Percentiles rank a stretch among this genome's conserved stretches.
phyloP scores from a whole-genome alignment of 2,797 vertebrate species.

The Staurois parvus region DNA sequence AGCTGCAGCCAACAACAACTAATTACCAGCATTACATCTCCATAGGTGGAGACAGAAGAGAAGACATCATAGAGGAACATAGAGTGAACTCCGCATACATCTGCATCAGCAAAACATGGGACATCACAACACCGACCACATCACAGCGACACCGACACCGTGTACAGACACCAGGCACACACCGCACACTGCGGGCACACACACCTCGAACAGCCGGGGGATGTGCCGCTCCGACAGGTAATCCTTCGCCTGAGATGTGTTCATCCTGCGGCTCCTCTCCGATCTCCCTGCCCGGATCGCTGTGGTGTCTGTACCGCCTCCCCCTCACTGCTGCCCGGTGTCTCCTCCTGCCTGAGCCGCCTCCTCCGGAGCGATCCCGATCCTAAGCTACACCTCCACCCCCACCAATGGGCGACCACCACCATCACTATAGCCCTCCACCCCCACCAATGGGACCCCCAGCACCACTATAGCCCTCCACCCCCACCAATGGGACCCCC shows the following conservation, averaged over 20 bases:
- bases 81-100: no score
- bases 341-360: slow-evolving; percentile 13
- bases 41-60: no score
- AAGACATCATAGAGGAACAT: no score
- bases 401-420: neutral
- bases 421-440: no score
- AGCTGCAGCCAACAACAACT: no score
- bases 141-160: neutral
- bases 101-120: no score
- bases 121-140: neutral
- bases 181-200: neutral
- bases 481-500: no score
- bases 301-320: neutral
- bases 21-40: no score
- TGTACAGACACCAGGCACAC: neutral
- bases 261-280: slow-evolving; percentile 48
- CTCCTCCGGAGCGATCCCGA: slow-evolving; percentile 12
- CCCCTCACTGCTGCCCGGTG: slow-evolving; percentile 3
- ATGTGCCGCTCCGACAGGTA: slow-evolving; percentile 56
- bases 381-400: neutral
- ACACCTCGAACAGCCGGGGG: slow-evolving; percentile 63
- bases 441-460: no score
- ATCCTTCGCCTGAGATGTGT: slow-evolving; percentile 44
- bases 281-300: neutral
- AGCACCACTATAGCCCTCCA: no score